These are phyloP conservation scores for Pollenia amentaria DNA, from an alignment of 2,888 invertebrate genomes.

Conservation along the genomic window DNA sequence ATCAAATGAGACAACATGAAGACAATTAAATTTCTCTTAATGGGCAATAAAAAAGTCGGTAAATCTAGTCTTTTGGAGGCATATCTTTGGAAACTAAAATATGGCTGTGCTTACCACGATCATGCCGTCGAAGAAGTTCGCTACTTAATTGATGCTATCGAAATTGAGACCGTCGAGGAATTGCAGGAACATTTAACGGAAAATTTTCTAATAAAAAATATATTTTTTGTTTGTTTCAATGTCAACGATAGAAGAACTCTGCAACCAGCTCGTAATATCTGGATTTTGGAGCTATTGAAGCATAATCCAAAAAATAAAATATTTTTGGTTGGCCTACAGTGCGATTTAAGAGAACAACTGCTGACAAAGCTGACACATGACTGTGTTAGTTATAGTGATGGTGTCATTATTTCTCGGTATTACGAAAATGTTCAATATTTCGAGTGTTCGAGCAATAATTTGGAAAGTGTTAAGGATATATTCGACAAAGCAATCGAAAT, in stretches of 20 bases:
- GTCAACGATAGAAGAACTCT: conserved; percentile 58
- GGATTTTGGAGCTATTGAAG: conserved; percentile 60
- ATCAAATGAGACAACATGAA: conserved; percentile 40
- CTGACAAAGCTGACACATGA: conserved; percentile 54
- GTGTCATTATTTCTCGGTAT: conserved; percentile 55
- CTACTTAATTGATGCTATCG: conserved; percentile 60
- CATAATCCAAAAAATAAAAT: conserved; percentile 53
- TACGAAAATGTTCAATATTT: conserved; percentile 67
- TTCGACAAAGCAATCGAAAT: conserved; percentile 55
- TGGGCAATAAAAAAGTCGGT: conserved; percentile 65
- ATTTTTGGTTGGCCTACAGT: conserved; percentile 65
- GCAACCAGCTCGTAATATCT: conserved; percentile 31
- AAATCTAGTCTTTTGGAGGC: conserved; percentile 43
- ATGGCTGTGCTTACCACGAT: conserved; percentile 61
- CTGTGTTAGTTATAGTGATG: conserved; percentile 60
- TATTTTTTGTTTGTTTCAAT: conserved; percentile 66
- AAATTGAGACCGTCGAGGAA: conserved; percentile 52
- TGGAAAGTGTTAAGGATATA: conserved; percentile 51
- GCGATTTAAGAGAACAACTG: conserved; percentile 61
- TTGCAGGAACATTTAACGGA: conserved; percentile 17
- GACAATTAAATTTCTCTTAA: conserved; percentile 60
- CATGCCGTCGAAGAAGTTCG: conserved; percentile 49
- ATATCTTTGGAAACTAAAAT: conserved; percentile 60
- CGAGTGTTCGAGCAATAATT: conserved; percentile 60
- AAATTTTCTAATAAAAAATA: conserved; percentile 30